phyloP scores from a whole-genome alignment of 23 tunicate genomes.

The Phallusia fumigata region DNA sequence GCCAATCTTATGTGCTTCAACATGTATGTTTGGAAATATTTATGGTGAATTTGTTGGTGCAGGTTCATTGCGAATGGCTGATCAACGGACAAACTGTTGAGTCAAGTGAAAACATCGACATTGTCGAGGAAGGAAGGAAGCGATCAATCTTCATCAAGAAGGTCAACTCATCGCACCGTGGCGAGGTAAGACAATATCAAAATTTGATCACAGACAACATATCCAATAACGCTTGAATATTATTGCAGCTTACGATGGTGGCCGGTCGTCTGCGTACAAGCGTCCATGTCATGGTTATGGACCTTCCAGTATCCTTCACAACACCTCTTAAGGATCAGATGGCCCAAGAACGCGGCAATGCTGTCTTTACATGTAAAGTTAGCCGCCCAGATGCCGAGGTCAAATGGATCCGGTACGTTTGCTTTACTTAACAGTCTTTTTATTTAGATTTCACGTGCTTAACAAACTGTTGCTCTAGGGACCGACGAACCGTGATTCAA shows the following conservation, averaged over 20 bases:
- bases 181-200: conserved; percentile 25
- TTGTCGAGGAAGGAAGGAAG: conserved; percentile 21
- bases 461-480: conserved; percentile 26
- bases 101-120: conserved; percentile 25
- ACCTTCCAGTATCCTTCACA: conserved; percentile 23
- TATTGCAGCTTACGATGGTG: conserved; percentile 30
- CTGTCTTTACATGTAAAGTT: conserved; percentile 51
- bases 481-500: conserved; percentile 24
- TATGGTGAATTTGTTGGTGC: background rate
- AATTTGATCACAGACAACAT: background rate
- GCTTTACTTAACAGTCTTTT: background rate
- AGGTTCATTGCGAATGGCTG: conserved; percentile 47
- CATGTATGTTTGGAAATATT: background rate
- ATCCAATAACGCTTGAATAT: background rate
- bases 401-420: conserved; percentile 70
- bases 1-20: background rate
- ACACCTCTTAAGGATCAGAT: conserved; percentile 56
- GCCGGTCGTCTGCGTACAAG: conserved; percentile 30
- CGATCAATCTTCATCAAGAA: conserved; percentile 29
- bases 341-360: conserved; percentile 44
- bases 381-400: conserved; percentile 57
- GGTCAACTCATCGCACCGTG: conserved; percentile 22
- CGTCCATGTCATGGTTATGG: conserved; percentile 28
- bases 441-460: no score
- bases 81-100: conserved; percentile 26